These are phyloP conservation scores for Rhinopomastus cyanomelas DNA, from an alignment of 2,113 vertebrate species.

Conservation along the genomic window DNA sequence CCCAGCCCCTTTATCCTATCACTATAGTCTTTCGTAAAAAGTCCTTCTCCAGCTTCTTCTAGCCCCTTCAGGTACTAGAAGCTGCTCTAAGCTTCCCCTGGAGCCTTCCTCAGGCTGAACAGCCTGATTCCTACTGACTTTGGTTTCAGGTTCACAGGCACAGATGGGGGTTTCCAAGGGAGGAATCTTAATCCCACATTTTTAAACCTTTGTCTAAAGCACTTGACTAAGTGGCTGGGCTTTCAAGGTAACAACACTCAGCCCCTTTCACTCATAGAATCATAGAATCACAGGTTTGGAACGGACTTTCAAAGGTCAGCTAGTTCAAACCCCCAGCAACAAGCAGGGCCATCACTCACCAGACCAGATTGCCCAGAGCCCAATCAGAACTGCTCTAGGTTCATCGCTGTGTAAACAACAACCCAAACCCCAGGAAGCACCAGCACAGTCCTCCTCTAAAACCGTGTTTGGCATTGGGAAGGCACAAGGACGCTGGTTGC, in stretches of 20 bases:
- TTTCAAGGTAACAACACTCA: not conserved
- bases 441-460: not conserved
- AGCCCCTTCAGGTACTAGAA: too few relatives aligned
- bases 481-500: conserved; percentile 14
- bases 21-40: too few relatives aligned
- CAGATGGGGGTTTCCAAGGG: not conserved
- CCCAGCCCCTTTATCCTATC: too few relatives aligned
- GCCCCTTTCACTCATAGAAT: not conserved
- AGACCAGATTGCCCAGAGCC: too few relatives aligned
- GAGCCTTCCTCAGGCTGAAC: not conserved
- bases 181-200: not conserved
- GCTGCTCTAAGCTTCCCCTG: too few relatives aligned
- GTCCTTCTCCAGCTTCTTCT: too few relatives aligned
- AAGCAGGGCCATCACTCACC: too few relatives aligned
- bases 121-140: not conserved
- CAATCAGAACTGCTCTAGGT: not conserved
- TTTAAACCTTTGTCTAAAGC: not conserved
- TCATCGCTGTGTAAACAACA: not conserved
- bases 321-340: too few relatives aligned
- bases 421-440: not conserved
- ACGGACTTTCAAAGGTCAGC: too few relatives aligned
- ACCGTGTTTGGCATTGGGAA: not conserved
- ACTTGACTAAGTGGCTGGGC: not conserved
- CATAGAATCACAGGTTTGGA: too few relatives aligned
- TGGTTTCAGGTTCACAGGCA: not conserved